phyloP scores from a whole-genome alignment of 2,113 vertebrate genomes.

The Okapia johnstoni region DNA sequence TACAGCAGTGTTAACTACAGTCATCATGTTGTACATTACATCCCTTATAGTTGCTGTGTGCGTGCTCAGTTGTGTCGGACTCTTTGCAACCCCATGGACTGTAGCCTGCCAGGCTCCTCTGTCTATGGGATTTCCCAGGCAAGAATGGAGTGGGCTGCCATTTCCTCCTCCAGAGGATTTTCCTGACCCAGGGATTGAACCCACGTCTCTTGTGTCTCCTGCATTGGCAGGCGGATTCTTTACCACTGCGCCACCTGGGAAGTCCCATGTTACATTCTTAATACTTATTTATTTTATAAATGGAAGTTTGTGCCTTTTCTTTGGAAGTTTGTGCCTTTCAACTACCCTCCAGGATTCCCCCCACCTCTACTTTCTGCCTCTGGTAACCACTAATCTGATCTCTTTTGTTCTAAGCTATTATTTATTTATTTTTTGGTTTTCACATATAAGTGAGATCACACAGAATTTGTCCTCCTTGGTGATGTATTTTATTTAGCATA shows the following conservation, averaged over 20 bases:
- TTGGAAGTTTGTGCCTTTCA: background rate
- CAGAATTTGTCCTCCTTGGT: background rate
- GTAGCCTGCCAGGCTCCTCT: background rate
- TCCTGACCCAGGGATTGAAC: background rate
- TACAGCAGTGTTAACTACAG: rapidly evolving
- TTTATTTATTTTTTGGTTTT: background rate
- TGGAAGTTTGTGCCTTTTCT: background rate
- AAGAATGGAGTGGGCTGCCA: background rate
- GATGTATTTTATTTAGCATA: background rate
- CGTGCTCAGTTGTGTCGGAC: background rate
- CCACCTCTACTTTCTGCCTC: background rate
- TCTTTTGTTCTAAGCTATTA: background rate
- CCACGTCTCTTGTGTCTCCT: background rate
- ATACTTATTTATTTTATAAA: background rate
- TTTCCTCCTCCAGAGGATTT: background rate
- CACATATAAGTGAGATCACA: background rate
- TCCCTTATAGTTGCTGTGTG: background rate
- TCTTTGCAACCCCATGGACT: background rate
- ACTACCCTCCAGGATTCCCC: background rate
- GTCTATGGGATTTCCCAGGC: background rate
- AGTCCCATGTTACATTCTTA: background rate
- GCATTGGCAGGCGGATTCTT: rapidly evolving
- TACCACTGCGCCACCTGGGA: background rate
- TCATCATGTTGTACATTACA: rapidly evolving
- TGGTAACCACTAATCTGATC: background rate